Evolutionary conservation across 2,113 vertebrate species (phyloP), one percentile per base, ranked within the genome.

Genomic region (Haliaeetus leucogaster): DNA sequence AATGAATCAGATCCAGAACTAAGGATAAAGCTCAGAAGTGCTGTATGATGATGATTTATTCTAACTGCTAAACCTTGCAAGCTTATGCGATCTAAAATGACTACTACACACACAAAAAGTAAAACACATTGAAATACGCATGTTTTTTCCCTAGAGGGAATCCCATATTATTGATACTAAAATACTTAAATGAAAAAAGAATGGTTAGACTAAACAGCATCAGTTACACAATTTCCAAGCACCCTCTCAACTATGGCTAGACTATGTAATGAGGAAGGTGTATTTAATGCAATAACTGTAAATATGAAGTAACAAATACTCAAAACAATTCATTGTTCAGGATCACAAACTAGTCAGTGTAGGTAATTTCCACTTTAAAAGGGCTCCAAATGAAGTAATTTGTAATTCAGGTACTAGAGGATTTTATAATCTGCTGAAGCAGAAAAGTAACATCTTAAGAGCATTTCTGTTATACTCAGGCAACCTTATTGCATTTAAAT

Each of bases 401-500:
- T 95, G 50, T 58, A 86, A 32, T 84, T 95, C 86, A 86, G 65
- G 68, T 87, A 74, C 72, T 59, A 56, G 30, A 92, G 45, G 56
- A 89, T 79, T 95, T 93, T 87, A 61, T 90, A 94, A 89, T 76
- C 89, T 89, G 61, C 65, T 86, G 80, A 92, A 91, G 80, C 73
- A 95, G 81, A 91, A 84, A 94, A 93, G 65, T 79, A 82, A 82
- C 66, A 68, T 89, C 66, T 82, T 94, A 76, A 80, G 91, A 91
- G 34, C 73, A 87, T 94, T 92, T 93, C 55, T 91, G 48, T 91
- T 92, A 34, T 43, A 85, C 58, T 92, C 43, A 89, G 43, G 89
- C 86, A 95, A 72, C 95, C 86, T 87, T 79, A 62, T 0, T 65
- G 70, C 94, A 91, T 96, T 96, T 97, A 86, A 93, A 89, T 92